Evolutionary conservation across 2,888 invertebrate genomes (phyloP).

Genomic region (Chorisops tibialis): DNA sequence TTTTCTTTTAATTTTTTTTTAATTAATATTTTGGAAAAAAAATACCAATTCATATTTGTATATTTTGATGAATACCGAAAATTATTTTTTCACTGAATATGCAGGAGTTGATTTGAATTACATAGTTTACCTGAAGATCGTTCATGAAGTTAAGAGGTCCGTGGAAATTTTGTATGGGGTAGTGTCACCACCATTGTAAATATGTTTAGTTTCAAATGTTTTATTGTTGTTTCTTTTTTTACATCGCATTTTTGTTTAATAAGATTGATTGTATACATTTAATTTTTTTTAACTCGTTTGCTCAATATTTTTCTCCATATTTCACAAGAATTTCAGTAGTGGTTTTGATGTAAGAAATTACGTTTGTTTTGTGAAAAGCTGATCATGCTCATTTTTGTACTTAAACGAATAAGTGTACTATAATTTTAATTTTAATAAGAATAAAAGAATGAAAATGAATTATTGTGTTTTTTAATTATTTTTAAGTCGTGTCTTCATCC

Average conservation of each 20-base stretch:
- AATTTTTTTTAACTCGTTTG: neutral
- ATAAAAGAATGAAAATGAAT: no score
- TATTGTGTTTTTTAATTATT: no score
- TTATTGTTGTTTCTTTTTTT: conserved; percentile 4
- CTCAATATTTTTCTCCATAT: neutral
- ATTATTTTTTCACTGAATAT: no score
- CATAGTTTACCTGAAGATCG: neutral
- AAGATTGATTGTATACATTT: neutral
- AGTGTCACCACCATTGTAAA: conserved; percentile 12
- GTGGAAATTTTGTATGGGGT: neutral
- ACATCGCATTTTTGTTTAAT: neutral
- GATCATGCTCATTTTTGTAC: conserved; percentile 20
- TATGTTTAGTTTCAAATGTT: conserved; percentile 14
- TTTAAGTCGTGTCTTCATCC: no score
- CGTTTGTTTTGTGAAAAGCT: conserved; percentile 18
- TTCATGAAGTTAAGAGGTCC: conserved; percentile 7
- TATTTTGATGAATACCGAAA: no score
- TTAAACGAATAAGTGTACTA: conserved; percentile 16
- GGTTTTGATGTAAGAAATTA: neutral
- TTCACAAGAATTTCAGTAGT: conserved; percentile 14
- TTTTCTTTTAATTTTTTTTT: neutral
- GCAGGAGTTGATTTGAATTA: no score
- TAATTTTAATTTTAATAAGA: conserved; percentile 18
- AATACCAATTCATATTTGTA: neutral
- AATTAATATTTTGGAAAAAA: neutral